A percentile compares a stretch with the other conserved stretches of the same genome.
Conservation (phyloP, 2,113 vertebrate species). For the Halichoerus grypus region DNA sequence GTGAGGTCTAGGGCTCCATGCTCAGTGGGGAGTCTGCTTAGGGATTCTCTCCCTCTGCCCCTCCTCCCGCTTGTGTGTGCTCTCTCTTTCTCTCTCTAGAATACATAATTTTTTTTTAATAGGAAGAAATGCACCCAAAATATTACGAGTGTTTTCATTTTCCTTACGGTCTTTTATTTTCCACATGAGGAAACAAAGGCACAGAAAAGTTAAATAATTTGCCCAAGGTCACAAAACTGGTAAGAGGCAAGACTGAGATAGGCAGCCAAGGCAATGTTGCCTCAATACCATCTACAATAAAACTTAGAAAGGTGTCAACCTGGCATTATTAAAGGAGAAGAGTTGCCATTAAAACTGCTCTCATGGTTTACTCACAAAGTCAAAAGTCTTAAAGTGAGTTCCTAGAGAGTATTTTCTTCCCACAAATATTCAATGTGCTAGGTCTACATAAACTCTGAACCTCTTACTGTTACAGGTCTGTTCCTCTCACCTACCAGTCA, state of each 20-base stretch:
- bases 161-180: constrained; percentile 6
- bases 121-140: background rate
- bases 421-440: background rate
- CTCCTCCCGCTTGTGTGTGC: background rate
- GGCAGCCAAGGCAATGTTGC: background rate
- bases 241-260: background rate
- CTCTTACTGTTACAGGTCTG: background rate
- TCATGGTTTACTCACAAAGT: background rate
- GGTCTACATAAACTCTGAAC: background rate
- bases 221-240: background rate
- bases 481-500: background rate
- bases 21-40: background rate
- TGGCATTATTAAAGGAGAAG: background rate
- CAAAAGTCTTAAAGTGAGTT: constrained; percentile 3
- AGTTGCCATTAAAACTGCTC: background rate
- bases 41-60: background rate
- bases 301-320: background rate
- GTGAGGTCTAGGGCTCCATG: background rate
- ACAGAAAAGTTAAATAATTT: constrained; percentile 7
- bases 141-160: background rate
- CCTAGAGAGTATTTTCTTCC: background rate
- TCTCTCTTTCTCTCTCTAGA: too few species aligned
- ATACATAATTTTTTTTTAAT: background rate
- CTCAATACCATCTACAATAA: background rate
- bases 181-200: background rate